Evolutionary conservation across 1,140 invertebrate species (phyloP).

Genomic region (Oryctes rhinoceros): DNA sequence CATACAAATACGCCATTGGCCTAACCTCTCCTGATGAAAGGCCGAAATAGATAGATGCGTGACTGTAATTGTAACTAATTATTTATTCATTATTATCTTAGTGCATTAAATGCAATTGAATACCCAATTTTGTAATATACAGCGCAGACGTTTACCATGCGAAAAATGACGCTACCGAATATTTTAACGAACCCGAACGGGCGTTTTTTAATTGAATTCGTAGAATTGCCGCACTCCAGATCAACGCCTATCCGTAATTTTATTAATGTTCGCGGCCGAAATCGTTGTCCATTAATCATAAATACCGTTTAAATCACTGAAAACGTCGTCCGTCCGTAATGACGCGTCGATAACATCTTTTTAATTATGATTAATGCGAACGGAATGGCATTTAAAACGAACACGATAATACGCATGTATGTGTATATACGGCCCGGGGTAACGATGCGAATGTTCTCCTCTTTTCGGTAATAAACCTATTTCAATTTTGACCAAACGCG

Average conservation of each 20-base stretch:
- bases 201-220: not conserved
- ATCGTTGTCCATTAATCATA: slow-evolving; percentile 28
- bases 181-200: not conserved
- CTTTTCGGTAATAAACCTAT: too few relatives aligned
- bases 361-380: slow-evolving; percentile 38
- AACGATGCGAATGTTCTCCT: not conserved
- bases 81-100: too few relatives aligned
- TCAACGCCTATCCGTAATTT: slow-evolving; percentile 11
- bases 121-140: too few relatives aligned
- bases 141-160: too few relatives aligned
- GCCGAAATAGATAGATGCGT: too few relatives aligned
- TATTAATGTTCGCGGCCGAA: slow-evolving; percentile 2
- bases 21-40: too few relatives aligned
- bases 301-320: slow-evolving; percentile 40
- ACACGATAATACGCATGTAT: slow-evolving; percentile 4
- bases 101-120: too few relatives aligned
- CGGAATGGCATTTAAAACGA: slow-evolving; percentile 16
- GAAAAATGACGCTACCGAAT: not conserved
- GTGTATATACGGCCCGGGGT: not conserved
- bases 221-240: not conserved
- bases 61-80: too few relatives aligned
- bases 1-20: too few relatives aligned
- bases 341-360: slow-evolving; percentile 38
- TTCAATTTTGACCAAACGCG: not conserved
- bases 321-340: slow-evolving; percentile 30